Evolutionary conservation across 2,888 invertebrate species (phyloP).

Genomic region (Neelides folsomi): DNA sequence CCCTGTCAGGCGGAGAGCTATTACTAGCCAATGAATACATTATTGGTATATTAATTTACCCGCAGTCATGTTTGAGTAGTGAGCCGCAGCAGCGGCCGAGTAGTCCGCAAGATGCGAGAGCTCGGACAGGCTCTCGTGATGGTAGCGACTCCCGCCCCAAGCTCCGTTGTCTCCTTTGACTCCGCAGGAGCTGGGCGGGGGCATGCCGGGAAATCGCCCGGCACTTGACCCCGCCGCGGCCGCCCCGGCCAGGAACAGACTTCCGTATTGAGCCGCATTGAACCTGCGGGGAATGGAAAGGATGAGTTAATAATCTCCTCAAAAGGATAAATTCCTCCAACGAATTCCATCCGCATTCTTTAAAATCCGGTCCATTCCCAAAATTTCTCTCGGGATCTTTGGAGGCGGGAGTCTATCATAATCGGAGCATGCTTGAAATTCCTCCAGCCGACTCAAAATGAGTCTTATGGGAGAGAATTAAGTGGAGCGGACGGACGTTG

Average conservation of each 20-base stretch:
- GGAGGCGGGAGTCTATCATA: conserved; percentile 7
- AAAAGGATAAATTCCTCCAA: too few relatives aligned
- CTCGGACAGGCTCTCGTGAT: conserved; percentile 18
- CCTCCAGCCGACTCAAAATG: conserved; percentile 22
- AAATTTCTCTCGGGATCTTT: too few relatives aligned
- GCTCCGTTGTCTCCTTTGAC: conserved; percentile 15
- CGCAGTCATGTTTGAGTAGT: conserved; percentile 34
- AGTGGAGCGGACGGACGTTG: conserved; percentile 8
- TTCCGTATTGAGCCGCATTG: conserved; percentile 32
- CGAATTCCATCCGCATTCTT: too few relatives aligned
- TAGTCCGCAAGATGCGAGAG: conserved; percentile 18
- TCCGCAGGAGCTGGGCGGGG: conserved; percentile 22
- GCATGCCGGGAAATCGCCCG: conserved; percentile 27
- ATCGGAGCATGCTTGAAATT: conserved; percentile 21
- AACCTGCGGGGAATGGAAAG: conserved; percentile 17
- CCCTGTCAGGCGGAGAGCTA: too few relatives aligned
- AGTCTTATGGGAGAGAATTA: conserved; percentile 2
- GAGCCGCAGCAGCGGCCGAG: conserved; percentile 22
- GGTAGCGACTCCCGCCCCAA: conserved; percentile 27
- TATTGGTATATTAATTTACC: conserved; percentile 20
- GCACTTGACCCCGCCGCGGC: conserved; percentile 25
- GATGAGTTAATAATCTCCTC: neutral
- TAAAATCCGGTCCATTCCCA: too few relatives aligned
- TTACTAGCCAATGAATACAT: too few relatives aligned
- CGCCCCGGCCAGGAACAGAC: conserved; percentile 28